A percentile compares a stretch with the other conserved stretches of the same genome.
phyloP scores from a whole-genome alignment of 2,113 vertebrate species.

The Dipodomys stephensi region DNA sequence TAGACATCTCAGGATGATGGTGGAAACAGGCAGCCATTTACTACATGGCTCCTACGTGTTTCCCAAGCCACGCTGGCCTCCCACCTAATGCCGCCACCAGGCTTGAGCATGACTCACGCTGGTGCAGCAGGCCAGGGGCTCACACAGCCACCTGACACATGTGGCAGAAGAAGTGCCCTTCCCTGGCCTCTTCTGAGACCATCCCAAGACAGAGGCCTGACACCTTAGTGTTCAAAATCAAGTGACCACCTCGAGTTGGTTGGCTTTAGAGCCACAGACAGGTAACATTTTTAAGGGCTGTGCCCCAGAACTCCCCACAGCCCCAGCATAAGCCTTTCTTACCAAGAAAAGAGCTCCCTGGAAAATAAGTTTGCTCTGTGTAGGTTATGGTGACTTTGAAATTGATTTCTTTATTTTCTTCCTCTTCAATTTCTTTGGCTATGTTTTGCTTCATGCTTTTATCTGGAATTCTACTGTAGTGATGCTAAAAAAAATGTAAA shows the following conservation, averaged over 20 bases:
- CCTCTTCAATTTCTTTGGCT: not conserved
- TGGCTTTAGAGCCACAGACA: not conserved
- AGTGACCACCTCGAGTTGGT: not conserved
- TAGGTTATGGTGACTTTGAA: not conserved
- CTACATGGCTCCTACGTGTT: not conserved
- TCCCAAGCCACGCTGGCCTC: not conserved
- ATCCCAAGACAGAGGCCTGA: not conserved
- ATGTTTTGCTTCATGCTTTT: slow-evolving; percentile 17
- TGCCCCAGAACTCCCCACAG: not conserved
- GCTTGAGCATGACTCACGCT: not conserved
- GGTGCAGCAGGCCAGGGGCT: not conserved
- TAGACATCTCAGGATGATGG: not conserved
- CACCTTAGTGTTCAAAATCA: not conserved
- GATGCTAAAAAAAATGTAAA: not conserved
- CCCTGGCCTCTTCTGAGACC: not conserved
- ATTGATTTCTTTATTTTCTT: not conserved
- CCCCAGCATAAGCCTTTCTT: not conserved
- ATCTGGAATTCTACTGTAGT: not conserved
- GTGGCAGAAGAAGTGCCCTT: not conserved
- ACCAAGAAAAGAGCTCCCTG: slow-evolving; percentile 6
- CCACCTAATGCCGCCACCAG: not conserved
- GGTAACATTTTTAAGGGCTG: slow-evolving; percentile 21
- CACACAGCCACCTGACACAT: not conserved
- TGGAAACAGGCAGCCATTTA: not conserved
- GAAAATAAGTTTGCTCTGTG: not conserved